Evolutionary conservation across 2,888 invertebrate species (phyloP), one percentile per base, ranked within the genome.

Genomic region (Eulithis testata): DNA sequence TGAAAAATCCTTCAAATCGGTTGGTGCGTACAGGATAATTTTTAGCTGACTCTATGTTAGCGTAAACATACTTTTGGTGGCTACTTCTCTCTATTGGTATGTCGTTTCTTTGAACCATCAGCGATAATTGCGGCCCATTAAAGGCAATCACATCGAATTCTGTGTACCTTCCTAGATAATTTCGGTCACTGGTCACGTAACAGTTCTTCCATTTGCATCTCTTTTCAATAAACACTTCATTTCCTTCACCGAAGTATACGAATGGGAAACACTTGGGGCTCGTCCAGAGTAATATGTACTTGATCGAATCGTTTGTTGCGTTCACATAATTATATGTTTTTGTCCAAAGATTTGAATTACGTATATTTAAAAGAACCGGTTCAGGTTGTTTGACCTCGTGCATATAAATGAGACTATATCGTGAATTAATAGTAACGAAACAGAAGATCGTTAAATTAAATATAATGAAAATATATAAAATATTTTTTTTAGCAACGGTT

Each of bases 241-340:
- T 80, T 8, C 89, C 89, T 51, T 82, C 77, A 1, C 78, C 83
- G 7, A 90, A 82, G 64, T 85, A 85, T 11, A 75, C 51, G 51
- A 87, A 87, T 4, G 88, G 89, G 36, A 73, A 73, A 7, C 78
- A 76, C 21, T 76, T 75, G 21, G 80, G 70, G 62, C 78, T 78
- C 0, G 87, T 88, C 90, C 90, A 90, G 11, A 87, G 75, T 7
- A 90, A 76, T 60, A 90, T 89, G 64, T 87, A 82, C 36, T 60
- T 57, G 9, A n/a, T n/a, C 6, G 40, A 58, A 43, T 37, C 14
- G 14, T 59, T 51, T 27, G 44, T 11, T 43, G 31, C 55, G 49
- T 31, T 43, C 36, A 51, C 44, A 45, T 49, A 36, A 27, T 45
- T 43, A 43, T 54, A n/a, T 2, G 51, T 4, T 21, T 44, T 51